Evolutionary conservation across 2,888 invertebrate genomes (phyloP).

Genomic region (Selenia dentaria): DNA sequence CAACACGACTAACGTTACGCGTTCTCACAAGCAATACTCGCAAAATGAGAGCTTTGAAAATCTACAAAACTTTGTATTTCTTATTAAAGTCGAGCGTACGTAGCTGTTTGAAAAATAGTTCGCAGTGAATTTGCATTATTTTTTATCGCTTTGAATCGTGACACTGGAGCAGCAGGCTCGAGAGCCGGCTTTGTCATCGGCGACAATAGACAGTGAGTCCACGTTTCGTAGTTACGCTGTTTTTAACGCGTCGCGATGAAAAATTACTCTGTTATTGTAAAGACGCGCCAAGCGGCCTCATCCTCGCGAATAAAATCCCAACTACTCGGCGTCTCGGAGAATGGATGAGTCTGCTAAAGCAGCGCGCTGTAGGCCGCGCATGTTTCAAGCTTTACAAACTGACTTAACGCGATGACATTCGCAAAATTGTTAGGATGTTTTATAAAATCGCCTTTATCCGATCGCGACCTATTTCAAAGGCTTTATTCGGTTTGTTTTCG

Average conservation of each 20-base stretch:
- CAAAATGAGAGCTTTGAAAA: no score
- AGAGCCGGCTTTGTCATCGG: conserved; percentile 55
- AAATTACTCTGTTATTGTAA: conserved; percentile 67
- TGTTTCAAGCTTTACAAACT: conserved; percentile 7
- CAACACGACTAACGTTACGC: neutral
- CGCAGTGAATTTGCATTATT: conserved; percentile 78
- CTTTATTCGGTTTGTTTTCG: conserved; percentile 7
- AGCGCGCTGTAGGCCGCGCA: conserved; percentile 1
- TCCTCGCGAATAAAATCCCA: conserved; percentile 3
- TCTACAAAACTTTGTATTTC: no score
- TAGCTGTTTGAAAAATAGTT: no score
- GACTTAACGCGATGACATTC: conserved; percentile 14
- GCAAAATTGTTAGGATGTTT: conserved; percentile 14
- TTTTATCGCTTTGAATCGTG: conserved; percentile 68
- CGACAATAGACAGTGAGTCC: conserved; percentile 65
- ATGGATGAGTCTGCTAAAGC: conserved; percentile 23
- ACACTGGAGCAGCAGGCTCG: conserved; percentile 57
- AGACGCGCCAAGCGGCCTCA: conserved; percentile 7
- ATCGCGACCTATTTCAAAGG: conserved; percentile 6
- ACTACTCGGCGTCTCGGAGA: conserved; percentile 2
- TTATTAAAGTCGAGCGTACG: no score
- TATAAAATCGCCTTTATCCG: conserved; percentile 14
- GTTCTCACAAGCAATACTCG: neutral
- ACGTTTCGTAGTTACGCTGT: conserved; percentile 60
- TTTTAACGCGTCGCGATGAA: conserved; percentile 48